Evolutionary conservation across 2,797 vertebrate genomes (phyloP), one percentile per base, ranked within the genome.

Genomic region (Smutsia temminckii): DNA sequence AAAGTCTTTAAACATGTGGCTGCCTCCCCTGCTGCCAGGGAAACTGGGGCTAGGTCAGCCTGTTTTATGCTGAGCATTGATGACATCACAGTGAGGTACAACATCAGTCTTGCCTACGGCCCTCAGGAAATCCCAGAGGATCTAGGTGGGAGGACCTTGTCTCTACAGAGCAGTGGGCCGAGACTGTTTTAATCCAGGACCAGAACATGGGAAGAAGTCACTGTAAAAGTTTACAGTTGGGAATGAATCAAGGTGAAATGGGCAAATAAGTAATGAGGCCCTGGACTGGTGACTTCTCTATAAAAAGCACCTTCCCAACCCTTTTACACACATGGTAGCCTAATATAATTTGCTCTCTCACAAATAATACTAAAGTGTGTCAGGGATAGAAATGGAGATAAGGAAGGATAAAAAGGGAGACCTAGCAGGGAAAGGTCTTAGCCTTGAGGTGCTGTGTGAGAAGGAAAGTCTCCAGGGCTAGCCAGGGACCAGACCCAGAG

Each of bases 201-300:
- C 68, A 91, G 32, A 32, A 55, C 42, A 63, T 34, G 11, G 61
- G 71, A 89, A 74, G 25, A 78, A 92, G 9, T 12, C 49, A 42
- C 25, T 91, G 23, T 61, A 29, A 87, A 89, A 89, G 14, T 78
- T 59, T 66, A 40, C 32, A 83, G 20, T 59, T 85, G 79, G 23
- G 12, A 20, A 49, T 74, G 72, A 94, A 85, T 93, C 63, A 53
- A 90, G 59, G 49, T 64, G 34, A 93, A 81, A 72, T 66, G 42
- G 95, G 57, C 34, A 93, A 63, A 61, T 71, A 94, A 93, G 32
- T 69, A 91, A 34, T 46, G 64, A 95, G n/a, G 13, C 16, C 25
- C 69, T 83, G 63, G 25, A 59, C n/a, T 53, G 64, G 49, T 71
- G 86, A 92, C 32, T 91, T 79, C 61, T 13, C 27, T 63, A 55